Evolutionary conservation across 2,888 invertebrate genomes (phyloP).

Genomic region (Epiblema foenella): DNA sequence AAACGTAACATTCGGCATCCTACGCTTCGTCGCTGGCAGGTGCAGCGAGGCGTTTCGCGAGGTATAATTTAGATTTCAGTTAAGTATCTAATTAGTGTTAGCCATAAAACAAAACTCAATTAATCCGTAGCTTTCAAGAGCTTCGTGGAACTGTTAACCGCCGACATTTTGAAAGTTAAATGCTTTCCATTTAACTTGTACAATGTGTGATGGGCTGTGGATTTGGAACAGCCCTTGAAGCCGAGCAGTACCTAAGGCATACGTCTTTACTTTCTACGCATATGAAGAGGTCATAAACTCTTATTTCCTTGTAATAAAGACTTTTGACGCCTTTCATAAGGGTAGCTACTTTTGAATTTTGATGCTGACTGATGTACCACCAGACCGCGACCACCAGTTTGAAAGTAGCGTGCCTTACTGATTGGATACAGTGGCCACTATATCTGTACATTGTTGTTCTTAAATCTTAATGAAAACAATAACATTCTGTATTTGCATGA

Average conservation of each 20-base stretch:
- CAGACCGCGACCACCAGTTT: too few species aligned
- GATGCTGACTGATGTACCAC: too few species aligned
- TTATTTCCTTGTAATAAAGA: too few species aligned
- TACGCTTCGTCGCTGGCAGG: slow-evolving; percentile 10
- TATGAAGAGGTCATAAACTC: too few species aligned
- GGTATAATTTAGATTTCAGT: slow-evolving; percentile 21
- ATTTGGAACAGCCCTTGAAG: too few species aligned
- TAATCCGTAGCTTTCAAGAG: slow-evolving; percentile 26
- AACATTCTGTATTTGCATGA: neutral
- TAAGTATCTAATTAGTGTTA: slow-evolving; percentile 29
- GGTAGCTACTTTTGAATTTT: too few species aligned
- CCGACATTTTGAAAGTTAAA: slow-evolving; percentile 5
- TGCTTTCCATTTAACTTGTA: neutral
- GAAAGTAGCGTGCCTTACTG: too few species aligned
- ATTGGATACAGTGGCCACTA: too few species aligned
- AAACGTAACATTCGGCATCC: neutral
- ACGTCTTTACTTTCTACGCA: too few species aligned
- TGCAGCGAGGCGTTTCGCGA: slow-evolving; percentile 1
- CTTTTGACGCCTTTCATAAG: too few species aligned
- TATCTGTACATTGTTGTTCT: neutral
- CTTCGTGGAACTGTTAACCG: slow-evolving; percentile 16
- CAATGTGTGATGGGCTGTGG: too few species aligned
- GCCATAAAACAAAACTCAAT: slow-evolving; percentile 32
- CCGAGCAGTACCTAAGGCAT: too few species aligned
- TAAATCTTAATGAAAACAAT: neutral